Conservation (phyloP, 30 jellyfish, hydroid and myxozoan species). For the Mastigias papua region DNA sequence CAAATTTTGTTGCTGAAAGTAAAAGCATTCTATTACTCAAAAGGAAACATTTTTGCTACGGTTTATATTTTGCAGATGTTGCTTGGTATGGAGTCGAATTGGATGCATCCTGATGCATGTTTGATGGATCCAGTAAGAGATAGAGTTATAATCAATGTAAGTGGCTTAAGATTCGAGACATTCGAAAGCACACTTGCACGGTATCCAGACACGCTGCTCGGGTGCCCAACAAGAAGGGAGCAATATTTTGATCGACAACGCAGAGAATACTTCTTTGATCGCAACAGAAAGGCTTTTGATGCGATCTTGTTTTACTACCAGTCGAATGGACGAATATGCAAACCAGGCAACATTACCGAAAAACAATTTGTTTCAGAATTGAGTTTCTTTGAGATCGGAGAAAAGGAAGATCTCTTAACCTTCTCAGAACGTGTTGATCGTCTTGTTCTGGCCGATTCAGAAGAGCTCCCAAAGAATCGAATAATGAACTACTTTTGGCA, state of each 20-base stretch:
- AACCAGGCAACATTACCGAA: conserved; percentile 77
- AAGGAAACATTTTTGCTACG: not conserved
- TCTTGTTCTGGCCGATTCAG: conserved; percentile 52
- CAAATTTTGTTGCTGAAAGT: not conserved
- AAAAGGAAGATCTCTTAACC: conserved; percentile 38
- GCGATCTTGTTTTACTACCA: conserved; percentile 86
- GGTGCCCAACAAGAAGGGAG: conserved; percentile 62
- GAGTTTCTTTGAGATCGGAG: conserved; percentile 74
- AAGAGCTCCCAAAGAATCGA: conserved; percentile 48
- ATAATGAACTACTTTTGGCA: conserved; percentile 52
- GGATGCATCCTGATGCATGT: conserved; percentile 14
- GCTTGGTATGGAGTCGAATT: conserved; percentile 1
- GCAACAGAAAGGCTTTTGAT: conserved; percentile 82
- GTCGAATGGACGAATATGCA: conserved; percentile 73
- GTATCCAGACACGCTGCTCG: conserved; percentile 85
- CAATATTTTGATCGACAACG: conserved; percentile 60
- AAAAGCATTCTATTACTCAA: not conserved
- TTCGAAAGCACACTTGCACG: conserved; percentile 86
- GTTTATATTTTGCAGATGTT: conserved; percentile 12
- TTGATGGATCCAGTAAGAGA: conserved; percentile 11
- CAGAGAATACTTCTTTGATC: conserved; percentile 70
- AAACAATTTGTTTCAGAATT: conserved; percentile 68
- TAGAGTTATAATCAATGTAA: conserved; percentile 73
- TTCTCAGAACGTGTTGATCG: conserved; percentile 79
- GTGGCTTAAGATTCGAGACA: conserved; percentile 88